Base-by-base conservation (phyloP, 2,113 vertebrate species). In the Datnioides undecimradiatus region DNA sequence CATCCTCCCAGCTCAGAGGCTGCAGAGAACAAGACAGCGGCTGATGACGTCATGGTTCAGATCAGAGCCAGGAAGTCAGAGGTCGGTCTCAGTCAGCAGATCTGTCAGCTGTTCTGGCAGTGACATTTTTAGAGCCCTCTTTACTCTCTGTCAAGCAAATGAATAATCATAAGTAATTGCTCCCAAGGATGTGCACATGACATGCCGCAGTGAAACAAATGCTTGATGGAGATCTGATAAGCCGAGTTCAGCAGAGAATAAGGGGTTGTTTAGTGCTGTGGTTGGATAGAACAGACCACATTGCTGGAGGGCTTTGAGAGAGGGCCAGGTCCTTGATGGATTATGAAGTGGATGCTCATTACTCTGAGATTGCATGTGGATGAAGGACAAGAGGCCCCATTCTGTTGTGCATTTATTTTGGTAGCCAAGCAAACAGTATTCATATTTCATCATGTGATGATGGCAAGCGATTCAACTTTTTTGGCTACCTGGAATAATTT, bases 31-130 rank as follows among this genome's bases (percentile, higher is more conserved):
- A 93, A 86, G 83, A 60, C 91, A 66, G 87, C 88, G 82, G 92
- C 91, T 76, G 95, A 98, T 94, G 96, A 97, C 84, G 89, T 96
- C 93, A 95, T 96, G 81, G 95, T 99, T 80, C 98, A 99, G 89
- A 99, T 99, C 93, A 96, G 96, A 91, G 98, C 98, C 83, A 94
- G 96, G 84, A 99, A 98, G 94, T 96, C 97, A 87, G 98, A 99
- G 96, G 98, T 99, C 94, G 70, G 89, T 89, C 71, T 75, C 66
- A 64, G 77, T 89, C 88, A 72, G 81, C 80, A 71, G 68, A 80
- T 85, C 75, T 73, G 73, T 84, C 86, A 83, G 87, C 86, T 84
- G 84, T 88, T 88, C 83, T 68, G 63, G 79, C 80, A 23, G 74
- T 86, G 83, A 81, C 74, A 88, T 82, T 76, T 84, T 87, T 79